Percentiles rank a stretch among this genome's conserved stretches.
phyloP scores from a whole-genome alignment of 2,888 invertebrate species.

The Agrotis segetum region DNA sequence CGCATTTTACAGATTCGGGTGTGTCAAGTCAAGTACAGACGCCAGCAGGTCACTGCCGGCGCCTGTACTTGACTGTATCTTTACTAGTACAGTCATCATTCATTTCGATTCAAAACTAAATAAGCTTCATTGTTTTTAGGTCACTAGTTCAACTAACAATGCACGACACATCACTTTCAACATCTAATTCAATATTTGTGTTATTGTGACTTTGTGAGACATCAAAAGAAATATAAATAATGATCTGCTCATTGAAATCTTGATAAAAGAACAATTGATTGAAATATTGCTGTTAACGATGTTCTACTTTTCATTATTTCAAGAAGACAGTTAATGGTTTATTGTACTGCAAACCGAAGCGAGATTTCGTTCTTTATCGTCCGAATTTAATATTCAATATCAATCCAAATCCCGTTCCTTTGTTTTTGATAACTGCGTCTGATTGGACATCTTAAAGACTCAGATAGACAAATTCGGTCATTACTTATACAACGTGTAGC shows the following conservation, averaged over 20 bases:
- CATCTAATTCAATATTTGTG: slow-evolving; percentile 43
- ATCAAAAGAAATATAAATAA: slow-evolving; percentile 45
- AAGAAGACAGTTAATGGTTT: background rate
- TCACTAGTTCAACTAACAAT: slow-evolving; percentile 39
- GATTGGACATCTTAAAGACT: too few species aligned
- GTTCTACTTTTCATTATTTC: slow-evolving; percentile 36
- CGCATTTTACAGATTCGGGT: too few species aligned
- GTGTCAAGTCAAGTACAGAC: too few species aligned
- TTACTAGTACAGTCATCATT: background rate
- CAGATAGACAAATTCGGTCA: too few species aligned
- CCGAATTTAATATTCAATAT: too few species aligned
- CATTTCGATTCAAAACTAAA: background rate
- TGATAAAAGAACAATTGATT: slow-evolving; percentile 41
- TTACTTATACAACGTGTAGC: too few species aligned
- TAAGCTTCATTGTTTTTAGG: slow-evolving; percentile 31
- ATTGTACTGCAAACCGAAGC: too few species aligned
- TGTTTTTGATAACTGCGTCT: too few species aligned
- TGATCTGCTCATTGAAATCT: slow-evolving; percentile 22
- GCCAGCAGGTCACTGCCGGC: too few species aligned
- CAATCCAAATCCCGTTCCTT: too few species aligned
- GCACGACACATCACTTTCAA: slow-evolving; percentile 18
- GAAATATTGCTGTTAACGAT: slow-evolving; percentile 12
- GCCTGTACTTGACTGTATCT: too few species aligned
- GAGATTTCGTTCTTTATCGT: too few species aligned
- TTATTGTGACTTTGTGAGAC: slow-evolving; percentile 22